Conservation (phyloP, 2,113 vertebrate genomes). For the Daphoenositta chrysoptera region DNA sequence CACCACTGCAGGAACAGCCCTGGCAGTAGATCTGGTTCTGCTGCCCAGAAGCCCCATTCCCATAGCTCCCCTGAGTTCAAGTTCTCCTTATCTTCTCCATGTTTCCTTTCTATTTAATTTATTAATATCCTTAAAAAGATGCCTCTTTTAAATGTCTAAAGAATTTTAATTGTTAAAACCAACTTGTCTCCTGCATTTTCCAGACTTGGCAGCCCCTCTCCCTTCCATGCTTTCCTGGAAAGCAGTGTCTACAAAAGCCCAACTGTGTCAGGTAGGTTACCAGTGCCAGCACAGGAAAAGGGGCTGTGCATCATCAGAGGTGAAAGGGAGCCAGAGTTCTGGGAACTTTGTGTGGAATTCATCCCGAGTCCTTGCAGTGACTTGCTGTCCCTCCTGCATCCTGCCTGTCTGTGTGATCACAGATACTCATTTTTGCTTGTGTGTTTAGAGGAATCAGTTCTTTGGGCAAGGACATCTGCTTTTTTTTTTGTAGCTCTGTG, state of each 20-base stretch:
- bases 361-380: neutral
- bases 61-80: neutral
- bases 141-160: neutral
- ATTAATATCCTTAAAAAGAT: neutral
- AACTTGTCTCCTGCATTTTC: neutral
- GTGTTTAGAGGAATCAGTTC: neutral
- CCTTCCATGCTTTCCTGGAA: neutral
- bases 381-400: neutral
- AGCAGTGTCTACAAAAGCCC: neutral
- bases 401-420: neutral
- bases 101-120: neutral
- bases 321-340: neutral
- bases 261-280: rapidly evolving
- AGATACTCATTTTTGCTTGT: neutral
- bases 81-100: neutral
- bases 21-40: neutral
- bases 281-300: neutral
- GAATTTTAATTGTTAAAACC: neutral
- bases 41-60: neutral
- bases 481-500: neutral
- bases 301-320: rapidly evolving
- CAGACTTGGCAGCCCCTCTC: neutral
- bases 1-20: rapidly evolving
- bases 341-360: neutral
- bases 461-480: neutral